Conservation (phyloP, 1,140 invertebrate species). For the Pogonomyrmex californicus region DNA sequence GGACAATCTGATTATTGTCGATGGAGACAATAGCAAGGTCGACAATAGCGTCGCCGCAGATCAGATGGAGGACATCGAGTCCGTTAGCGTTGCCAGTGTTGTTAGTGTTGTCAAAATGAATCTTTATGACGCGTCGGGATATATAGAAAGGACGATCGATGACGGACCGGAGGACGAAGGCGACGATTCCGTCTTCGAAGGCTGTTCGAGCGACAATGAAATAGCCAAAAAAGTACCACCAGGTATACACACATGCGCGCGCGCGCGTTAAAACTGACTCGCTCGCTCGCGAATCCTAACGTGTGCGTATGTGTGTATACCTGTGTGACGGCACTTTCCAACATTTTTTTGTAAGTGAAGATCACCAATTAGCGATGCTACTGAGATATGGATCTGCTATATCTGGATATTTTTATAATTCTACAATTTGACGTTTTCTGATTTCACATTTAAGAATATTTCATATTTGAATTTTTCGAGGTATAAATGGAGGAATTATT, state of each 20-base stretch:
- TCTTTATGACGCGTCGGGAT: constrained; percentile 76
- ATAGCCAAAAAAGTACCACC: constrained; percentile 63
- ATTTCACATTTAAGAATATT: neutral
- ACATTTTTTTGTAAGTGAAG: neutral
- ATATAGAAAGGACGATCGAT: constrained; percentile 81
- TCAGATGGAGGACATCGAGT: constrained; percentile 29
- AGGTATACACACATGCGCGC: constrained; percentile 65
- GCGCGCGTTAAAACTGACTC: too few relatives aligned
- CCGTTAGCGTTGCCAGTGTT: neutral
- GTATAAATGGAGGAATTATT: neutral
- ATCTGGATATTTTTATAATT: neutral
- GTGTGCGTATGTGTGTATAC: too few relatives aligned
- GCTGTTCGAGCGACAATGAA: constrained; percentile 68
- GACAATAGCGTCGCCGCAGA: neutral
- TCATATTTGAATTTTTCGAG: too few relatives aligned
- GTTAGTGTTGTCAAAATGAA: constrained; percentile 56
- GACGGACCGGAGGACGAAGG: constrained; percentile 83
- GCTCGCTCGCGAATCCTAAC: too few relatives aligned
- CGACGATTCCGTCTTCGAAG: constrained; percentile 85
- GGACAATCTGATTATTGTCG: neutral
- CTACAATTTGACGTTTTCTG: neutral
- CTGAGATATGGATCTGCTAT: neutral
- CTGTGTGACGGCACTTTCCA: too few relatives aligned
- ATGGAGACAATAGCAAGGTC: neutral
- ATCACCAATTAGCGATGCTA: neutral